Conservation (phyloP, 2,113 vertebrate species). For the Orthonyx spaldingii region DNA sequence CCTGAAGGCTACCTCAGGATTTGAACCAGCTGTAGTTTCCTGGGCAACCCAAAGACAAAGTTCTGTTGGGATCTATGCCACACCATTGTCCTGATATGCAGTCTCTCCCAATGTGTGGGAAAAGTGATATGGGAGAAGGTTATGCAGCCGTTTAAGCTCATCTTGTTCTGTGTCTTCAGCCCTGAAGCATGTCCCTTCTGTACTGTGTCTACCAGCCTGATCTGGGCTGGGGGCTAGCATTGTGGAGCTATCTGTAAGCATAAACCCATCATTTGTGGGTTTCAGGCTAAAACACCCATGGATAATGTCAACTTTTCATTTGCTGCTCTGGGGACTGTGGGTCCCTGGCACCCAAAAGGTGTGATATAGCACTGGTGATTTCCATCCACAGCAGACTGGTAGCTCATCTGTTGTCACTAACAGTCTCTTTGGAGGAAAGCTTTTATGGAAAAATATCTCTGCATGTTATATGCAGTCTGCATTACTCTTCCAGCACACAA, state of each 20-base stretch:
- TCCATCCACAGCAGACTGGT: neutral
- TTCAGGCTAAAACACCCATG: neutral
- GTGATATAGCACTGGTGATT: neutral
- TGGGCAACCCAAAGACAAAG: fast-evolving
- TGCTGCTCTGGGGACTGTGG: neutral
- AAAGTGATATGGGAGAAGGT: neutral
- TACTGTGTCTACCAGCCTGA: neutral
- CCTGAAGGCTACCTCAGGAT: neutral
- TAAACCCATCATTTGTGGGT: neutral
- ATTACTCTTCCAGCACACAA: neutral
- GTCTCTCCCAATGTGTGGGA: neutral
- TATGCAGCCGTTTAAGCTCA: neutral
- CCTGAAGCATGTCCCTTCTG: neutral
- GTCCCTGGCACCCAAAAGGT: neutral
- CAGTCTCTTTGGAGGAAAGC: neutral
- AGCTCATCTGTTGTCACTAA: neutral
- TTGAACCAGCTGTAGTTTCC: neutral
- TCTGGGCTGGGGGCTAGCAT: neutral
- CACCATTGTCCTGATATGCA: neutral
- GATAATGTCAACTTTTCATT: neutral
- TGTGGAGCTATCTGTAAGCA: neutral
- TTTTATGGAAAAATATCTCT: neutral
- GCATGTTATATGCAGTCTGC: neutral
- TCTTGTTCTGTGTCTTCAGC: neutral
- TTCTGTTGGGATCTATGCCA: neutral